phyloP scores from a whole-genome alignment of 1,140 invertebrate genomes.

The Idris sp. region DNA sequence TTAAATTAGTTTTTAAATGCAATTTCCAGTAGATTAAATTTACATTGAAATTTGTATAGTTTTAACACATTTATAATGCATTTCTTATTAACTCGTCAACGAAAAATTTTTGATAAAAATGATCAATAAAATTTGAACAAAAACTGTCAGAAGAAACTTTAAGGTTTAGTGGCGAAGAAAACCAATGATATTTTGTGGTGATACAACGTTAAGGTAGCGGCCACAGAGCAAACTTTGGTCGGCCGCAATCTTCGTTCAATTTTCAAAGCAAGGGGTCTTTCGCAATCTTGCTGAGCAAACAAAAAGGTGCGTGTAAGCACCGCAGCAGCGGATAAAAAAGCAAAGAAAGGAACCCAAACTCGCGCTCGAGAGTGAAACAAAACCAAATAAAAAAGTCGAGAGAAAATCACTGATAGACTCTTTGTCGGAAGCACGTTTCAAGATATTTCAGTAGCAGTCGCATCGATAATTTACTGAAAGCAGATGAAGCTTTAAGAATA shows the following conservation, averaged over 20 bases:
- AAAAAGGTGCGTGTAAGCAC: slow-evolving; percentile 61
- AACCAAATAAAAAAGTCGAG: too few relatives aligned
- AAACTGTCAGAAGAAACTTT: slow-evolving; percentile 7
- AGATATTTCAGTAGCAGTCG: slow-evolving; percentile 65
- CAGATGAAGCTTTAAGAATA: slow-evolving; percentile 48
- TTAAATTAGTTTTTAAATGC: too few relatives aligned
- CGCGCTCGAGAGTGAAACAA: slow-evolving; percentile 46
- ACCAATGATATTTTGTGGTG: slow-evolving; percentile 71
- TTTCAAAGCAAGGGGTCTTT: slow-evolving; percentile 66
- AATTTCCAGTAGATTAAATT: too few relatives aligned
- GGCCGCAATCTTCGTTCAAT: slow-evolving; percentile 74
- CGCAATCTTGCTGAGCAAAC: slow-evolving; percentile 65
- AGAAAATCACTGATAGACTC: slow-evolving; percentile 60
- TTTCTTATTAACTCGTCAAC: too few relatives aligned
- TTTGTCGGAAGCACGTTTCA: slow-evolving; percentile 61
- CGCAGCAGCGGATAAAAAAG: slow-evolving; percentile 55
- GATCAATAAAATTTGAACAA: slow-evolving; percentile 4
- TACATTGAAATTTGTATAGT: too few relatives aligned
- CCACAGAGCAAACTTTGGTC: slow-evolving; percentile 66
- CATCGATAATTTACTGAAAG: slow-evolving; percentile 65
- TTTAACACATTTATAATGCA: too few relatives aligned
- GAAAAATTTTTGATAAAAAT: slow-evolving; percentile 1
- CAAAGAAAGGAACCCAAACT: slow-evolving; percentile 25
- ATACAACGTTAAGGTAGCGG: slow-evolving; percentile 66
- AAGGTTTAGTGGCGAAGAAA: slow-evolving; percentile 48